Conservation (phyloP, 2,113 vertebrate genomes). For the Poecile atricapillus region DNA sequence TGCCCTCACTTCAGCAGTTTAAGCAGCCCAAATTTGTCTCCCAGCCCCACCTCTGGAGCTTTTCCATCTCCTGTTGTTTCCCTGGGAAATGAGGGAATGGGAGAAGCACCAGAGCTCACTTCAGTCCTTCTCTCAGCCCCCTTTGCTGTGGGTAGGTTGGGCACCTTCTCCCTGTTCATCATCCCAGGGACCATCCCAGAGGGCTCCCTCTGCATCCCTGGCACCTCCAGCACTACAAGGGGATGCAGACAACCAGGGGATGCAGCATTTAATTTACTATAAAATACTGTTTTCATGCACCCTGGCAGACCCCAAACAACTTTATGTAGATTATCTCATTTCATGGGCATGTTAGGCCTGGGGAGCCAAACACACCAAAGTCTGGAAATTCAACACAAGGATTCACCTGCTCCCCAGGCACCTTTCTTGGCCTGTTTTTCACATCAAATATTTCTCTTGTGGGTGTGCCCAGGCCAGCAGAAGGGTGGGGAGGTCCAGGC, state of each 20-base stretch:
- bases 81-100: not conserved
- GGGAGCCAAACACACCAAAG: not conserved
- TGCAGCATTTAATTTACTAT: not conserved
- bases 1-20: not conserved
- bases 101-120: not conserved
- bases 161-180: not conserved
- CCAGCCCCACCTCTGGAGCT: not conserved
- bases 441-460: not conserved
- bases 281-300: not conserved
- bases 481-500: not conserved
- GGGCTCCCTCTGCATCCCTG: not conserved
- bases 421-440: not conserved
- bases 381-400: not conserved
- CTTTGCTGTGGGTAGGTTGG: not conserved
- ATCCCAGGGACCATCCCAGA: not conserved
- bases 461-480: not conserved
- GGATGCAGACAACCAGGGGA: not conserved
- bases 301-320: not conserved
- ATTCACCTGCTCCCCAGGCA: not conserved
- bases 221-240: not conserved
- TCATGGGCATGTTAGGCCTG: accelerated
- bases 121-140: not conserved
- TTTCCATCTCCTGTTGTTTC: not conserved
- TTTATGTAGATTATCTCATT: not conserved
- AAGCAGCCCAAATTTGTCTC: not conserved